These are phyloP conservation scores for Phocides pigmalion DNA, from an alignment of 1,140 invertebrate genomes.

Conservation along the genomic window DNA sequence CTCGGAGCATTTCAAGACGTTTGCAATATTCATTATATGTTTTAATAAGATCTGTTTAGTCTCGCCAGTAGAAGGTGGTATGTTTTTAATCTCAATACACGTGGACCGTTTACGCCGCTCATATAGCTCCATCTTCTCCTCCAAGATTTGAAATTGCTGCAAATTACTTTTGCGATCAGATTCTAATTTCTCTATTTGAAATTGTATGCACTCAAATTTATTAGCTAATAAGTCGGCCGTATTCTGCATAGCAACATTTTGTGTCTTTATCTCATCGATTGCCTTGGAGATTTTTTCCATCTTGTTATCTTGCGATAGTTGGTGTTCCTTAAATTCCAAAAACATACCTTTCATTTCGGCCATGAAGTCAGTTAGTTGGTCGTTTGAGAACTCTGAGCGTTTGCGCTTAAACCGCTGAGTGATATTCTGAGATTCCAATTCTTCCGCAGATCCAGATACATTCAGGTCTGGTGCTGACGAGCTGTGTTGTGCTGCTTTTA, in stretches of 20 bases:
- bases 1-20: neutral
- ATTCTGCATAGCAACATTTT: constrained; percentile 24
- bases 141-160: constrained; percentile 7
- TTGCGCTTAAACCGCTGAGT: too few species aligned
- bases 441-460: too few species aligned
- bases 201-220: constrained; percentile 17
- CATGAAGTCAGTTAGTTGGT: constrained; percentile 23
- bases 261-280: constrained; percentile 30
- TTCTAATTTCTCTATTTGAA: constrained; percentile 12
- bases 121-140: constrained; percentile 19
- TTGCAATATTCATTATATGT: neutral
- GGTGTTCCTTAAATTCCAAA: constrained; percentile 26
- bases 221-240: constrained; percentile 14
- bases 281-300: constrained; percentile 30
- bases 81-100: constrained; percentile 31
- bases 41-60: constrained; percentile 9
- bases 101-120: constrained; percentile 4
- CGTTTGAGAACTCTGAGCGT: too few species aligned
- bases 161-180: neutral
- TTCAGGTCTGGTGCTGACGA: too few species aligned
- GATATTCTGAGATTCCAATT: too few species aligned
- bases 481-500: too few species aligned
- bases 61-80: neutral
- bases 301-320: constrained; percentile 30
- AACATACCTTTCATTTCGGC: constrained; percentile 39